Evolutionary conservation across 2,113 vertebrate species (phyloP).

Genomic region (Oreochromis tanganicae): DNA sequence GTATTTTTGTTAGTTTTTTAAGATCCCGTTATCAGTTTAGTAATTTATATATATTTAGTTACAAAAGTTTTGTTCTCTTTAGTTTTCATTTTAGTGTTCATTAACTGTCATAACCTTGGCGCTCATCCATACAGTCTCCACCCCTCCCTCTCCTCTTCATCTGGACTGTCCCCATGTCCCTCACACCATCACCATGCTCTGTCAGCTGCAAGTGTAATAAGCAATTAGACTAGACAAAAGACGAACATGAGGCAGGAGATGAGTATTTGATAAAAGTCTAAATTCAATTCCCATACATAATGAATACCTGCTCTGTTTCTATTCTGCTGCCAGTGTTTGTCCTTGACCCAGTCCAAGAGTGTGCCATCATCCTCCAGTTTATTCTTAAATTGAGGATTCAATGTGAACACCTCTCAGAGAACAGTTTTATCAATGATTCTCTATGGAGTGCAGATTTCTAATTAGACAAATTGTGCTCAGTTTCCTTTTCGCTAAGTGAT

Average conservation of each 20-base stretch:
- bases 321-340: neutral
- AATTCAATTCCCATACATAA: neutral
- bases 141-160: neutral
- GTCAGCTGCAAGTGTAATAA: neutral
- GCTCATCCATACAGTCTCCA: neutral
- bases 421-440: neutral
- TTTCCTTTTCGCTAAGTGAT: neutral
- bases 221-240: neutral
- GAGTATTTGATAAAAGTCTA: neutral
- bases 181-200: neutral
- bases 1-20: neutral
- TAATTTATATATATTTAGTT: neutral
- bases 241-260: neutral
- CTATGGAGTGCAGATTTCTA: neutral
- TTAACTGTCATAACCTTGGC: neutral
- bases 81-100: neutral
- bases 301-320: neutral
- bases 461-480: neutral
- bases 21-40: neutral
- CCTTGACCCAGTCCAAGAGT: neutral
- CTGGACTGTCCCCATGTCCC: neutral
- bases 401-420: neutral
- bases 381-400: neutral
- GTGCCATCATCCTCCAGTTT: neutral
- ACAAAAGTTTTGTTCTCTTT: neutral